Conservation (phyloP, 1,140 invertebrate species). For the Leptoteleia sp. region DNA sequence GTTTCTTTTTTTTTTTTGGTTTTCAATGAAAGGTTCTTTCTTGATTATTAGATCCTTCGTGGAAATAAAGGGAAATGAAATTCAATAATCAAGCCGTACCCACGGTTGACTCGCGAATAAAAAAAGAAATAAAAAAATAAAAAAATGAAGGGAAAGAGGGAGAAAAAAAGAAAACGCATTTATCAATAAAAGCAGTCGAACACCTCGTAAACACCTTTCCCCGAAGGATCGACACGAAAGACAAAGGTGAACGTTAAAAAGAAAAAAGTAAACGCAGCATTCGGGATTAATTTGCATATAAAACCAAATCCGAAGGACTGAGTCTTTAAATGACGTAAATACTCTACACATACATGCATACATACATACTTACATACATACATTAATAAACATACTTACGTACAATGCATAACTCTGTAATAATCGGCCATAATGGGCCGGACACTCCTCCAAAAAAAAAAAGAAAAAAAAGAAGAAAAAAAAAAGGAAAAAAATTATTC, state of each 20-base stretch:
- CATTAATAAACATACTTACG: constrained; percentile 18
- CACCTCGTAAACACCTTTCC: background rate
- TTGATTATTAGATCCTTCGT: constrained; percentile 7
- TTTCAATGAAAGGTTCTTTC: constrained; percentile 31
- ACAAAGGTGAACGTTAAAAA: background rate
- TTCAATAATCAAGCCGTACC: background rate
- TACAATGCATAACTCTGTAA: constrained; percentile 47
- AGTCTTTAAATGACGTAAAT: constrained; percentile 30
- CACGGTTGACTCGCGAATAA: background rate
- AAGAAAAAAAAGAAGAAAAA: too few relatives aligned
- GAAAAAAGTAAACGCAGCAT: constrained; percentile 12
- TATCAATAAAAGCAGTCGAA: too few relatives aligned
- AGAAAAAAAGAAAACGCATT: too few relatives aligned
- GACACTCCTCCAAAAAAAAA: constrained; percentile 38
- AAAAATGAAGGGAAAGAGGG: too few relatives aligned
- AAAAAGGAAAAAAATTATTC: too few relatives aligned
- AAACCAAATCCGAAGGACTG: constrained; percentile 24
- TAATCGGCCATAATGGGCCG: constrained; percentile 41
- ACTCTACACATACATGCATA: constrained; percentile 46
- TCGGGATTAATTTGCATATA: constrained; percentile 39
- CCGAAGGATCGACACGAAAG: constrained; percentile 3
- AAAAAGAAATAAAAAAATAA: constrained; percentile 12
- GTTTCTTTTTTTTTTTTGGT: too few relatives aligned
- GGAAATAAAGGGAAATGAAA: background rate
- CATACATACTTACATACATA: constrained; percentile 27